A percentile compares a stretch with the other conserved stretches of the same genome.
phyloP scores from a whole-genome alignment of 53 echinoderm and acorn worm genomes.

The Henricia sp. region DNA sequence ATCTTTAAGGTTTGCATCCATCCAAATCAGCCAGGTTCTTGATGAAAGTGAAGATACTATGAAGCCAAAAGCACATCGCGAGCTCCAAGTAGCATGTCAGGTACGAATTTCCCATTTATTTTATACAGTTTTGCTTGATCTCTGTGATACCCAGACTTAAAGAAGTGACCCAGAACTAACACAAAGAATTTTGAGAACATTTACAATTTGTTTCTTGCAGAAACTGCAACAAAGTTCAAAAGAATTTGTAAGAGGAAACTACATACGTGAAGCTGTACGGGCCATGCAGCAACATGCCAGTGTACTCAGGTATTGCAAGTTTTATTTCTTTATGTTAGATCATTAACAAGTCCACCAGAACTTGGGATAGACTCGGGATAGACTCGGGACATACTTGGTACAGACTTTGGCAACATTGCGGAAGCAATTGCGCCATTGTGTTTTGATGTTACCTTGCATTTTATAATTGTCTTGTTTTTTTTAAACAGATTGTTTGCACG shows the following conservation, averaged over 20 bases:
- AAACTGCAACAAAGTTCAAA: conserved; percentile 65
- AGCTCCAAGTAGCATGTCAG: conserved; percentile 89
- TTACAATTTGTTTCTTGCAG: conserved; percentile 26
- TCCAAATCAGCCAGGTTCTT: conserved; percentile 90
- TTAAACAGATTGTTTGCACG: conserved; percentile 86
- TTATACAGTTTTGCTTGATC: too few relatives aligned
- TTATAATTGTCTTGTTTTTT: not conserved
- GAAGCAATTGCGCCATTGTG: too few relatives aligned
- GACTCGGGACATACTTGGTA: too few relatives aligned
- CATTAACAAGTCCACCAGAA: not conserved
- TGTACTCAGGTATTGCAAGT: conserved; percentile 73
- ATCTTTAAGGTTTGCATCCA: conserved; percentile 72
- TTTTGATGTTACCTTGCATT: too few relatives aligned
- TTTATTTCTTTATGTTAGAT: not conserved
- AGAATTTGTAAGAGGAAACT: conserved; percentile 58
- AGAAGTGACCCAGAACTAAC: too few relatives aligned
- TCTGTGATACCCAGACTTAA: too few relatives aligned
- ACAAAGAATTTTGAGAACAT: too few relatives aligned
- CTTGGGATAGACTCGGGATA: too few relatives aligned
- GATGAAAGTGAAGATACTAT: conserved; percentile 85
- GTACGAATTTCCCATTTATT: too few relatives aligned
- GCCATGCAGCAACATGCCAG: conserved; percentile 88
- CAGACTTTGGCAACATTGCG: too few relatives aligned
- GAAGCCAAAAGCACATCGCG: conserved; percentile 86
- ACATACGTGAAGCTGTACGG: conserved; percentile 75